Evolutionary conservation across 1,140 invertebrate species (phyloP), one percentile per base, ranked within the genome.

Genomic region (Drosophila rufa): DNA sequence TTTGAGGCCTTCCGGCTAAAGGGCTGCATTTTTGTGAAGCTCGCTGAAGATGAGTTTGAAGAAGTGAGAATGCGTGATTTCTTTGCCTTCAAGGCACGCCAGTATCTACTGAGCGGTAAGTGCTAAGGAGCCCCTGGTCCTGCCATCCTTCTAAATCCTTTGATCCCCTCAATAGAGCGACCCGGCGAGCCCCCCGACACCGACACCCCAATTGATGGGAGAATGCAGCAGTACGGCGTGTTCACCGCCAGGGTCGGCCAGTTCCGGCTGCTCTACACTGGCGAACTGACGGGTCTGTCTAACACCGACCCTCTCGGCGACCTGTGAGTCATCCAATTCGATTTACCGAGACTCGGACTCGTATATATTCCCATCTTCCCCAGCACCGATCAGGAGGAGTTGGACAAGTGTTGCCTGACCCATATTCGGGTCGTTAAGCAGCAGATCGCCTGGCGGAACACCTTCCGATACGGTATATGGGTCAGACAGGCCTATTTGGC

Each of bases 71-170:
- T 55, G 0, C 53, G 19, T 2, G 0, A 0, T 6, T 38, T 56
- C 0, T 68, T 45, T 55, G 2, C 57, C 5, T 78, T 51, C 14
- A 75, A 68, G 55, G 38, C 57, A 17, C 73, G 73, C 0, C 57
- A 62, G 19, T 76, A 51, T 19, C 17, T 78, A 9, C 9, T 61
- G 42, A 46, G 51, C 8, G 57, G 75, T 76, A 48, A 62, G 70
- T 45, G 14, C 15, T 40, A 14, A 1, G 38, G 1, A 36, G 6
- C 1, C 0, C 11, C 3, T 1, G 12, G 3, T 36, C 2, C 17
- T 14, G n/a, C 36, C 33, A 8, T 11, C 8, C 22, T 27, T 27
- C 27, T 27, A 27, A 27, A 27, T 27, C 27, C 27, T 3, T 3
- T 15, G 12, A 38, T 40, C 33, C 4, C 3, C 40, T 25, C 3